These are phyloP conservation scores for Hetaerina titia DNA, from an alignment of 2,888 invertebrate species.

Conservation along the genomic window DNA sequence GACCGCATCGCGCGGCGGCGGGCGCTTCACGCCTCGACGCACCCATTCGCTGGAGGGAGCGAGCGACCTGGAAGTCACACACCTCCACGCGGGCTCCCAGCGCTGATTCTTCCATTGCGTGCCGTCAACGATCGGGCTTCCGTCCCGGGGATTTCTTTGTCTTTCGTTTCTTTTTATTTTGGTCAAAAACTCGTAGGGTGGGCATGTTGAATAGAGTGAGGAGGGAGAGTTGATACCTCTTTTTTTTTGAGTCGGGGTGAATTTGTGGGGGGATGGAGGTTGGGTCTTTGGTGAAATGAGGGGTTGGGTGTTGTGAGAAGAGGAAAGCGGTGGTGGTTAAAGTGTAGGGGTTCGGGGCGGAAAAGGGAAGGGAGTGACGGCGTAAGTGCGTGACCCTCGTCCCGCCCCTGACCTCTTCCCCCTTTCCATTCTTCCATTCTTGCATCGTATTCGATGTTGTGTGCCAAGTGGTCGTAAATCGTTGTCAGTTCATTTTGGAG, in stretches of 20 bases:
- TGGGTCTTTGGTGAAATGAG: background rate
- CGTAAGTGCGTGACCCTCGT: conserved; percentile 27
- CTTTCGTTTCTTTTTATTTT: background rate
- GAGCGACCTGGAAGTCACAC: conserved; percentile 20
- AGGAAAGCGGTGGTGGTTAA: background rate
- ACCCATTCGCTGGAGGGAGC: background rate
- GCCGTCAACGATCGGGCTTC: conserved; percentile 31
- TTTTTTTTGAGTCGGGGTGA: too few species aligned
- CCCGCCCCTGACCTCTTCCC: background rate
- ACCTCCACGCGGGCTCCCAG: background rate
- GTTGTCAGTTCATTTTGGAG: background rate
- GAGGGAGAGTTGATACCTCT: background rate
- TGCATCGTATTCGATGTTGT: conserved; percentile 24
- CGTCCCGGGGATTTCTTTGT: background rate
- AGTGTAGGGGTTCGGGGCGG: background rate
- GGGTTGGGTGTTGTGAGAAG: background rate
- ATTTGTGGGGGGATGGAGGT: too few species aligned
- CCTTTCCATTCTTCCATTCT: background rate
- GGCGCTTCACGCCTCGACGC: background rate
- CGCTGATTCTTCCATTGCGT: conserved; percentile 55
- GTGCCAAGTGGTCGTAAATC: conserved; percentile 51
- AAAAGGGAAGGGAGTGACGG: background rate
- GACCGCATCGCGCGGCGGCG: background rate
- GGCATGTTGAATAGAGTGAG: background rate
- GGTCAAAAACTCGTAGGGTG: background rate